Conservation (phyloP, 2,797 vertebrate species). For the Serranus cabrilla region DNA sequence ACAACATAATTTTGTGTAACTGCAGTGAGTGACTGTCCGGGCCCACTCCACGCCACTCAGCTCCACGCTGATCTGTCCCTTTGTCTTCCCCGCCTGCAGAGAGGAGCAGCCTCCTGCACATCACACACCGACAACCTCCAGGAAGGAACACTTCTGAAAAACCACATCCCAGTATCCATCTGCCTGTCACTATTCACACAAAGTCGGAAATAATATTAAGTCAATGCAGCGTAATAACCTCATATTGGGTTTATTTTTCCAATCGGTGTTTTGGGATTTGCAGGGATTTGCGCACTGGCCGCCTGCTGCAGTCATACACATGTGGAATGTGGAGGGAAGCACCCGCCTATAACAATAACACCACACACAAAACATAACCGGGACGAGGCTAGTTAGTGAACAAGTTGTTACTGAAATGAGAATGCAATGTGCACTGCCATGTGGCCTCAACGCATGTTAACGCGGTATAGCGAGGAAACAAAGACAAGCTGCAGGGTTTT, state of each 20-base stretch:
- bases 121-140: constrained; percentile 48
- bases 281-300: constrained; percentile 55
- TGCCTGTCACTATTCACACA: neutral
- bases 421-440: constrained; percentile 42
- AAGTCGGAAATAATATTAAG: neutral
- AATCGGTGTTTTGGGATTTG: constrained; percentile 23
- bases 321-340: constrained; percentile 76
- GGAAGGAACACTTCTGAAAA: constrained; percentile 18
- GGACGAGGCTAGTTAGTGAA: constrained; percentile 10
- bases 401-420: constrained; percentile 50
- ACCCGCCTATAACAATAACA: constrained; percentile 68
- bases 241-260: constrained; percentile 7
- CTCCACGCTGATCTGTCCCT: constrained; percentile 57
- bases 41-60: constrained; percentile 37
- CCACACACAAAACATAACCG: constrained; percentile 45
- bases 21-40: constrained; percentile 4
- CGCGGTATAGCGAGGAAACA: constrained; percentile 37
- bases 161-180: constrained; percentile 14
- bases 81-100: constrained; percentile 55
- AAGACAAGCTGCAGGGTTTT: constrained; percentile 34
- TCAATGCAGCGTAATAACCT: neutral
- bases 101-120: constrained; percentile 54
- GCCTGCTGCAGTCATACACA: constrained; percentile 60
- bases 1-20: neutral
- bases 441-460: constrained; percentile 45